Conservation (phyloP, 2,113 vertebrate genomes). For the Micronycteris hirsuta region DNA sequence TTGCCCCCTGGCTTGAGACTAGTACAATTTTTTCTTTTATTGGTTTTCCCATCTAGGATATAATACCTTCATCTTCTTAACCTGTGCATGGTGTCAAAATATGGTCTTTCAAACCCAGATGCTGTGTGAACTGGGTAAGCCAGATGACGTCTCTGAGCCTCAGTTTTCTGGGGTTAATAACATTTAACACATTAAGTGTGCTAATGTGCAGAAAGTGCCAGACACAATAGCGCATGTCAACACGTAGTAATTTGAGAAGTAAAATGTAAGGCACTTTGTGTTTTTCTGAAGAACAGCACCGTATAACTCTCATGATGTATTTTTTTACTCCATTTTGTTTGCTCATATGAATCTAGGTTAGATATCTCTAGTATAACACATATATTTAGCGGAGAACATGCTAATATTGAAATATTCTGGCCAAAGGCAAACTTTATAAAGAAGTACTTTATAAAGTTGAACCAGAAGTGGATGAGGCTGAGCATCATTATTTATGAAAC, state of each 20-base stretch:
- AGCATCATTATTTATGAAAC: neutral
- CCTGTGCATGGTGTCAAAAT: neutral
- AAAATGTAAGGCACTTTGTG: neutral
- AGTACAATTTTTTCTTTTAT: neutral
- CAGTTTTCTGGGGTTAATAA: neutral
- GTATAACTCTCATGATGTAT: neutral
- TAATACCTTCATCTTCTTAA: neutral
- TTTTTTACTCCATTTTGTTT: neutral
- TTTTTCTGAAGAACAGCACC: neutral
- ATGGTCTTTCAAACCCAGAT: neutral
- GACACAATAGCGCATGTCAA: neutral
- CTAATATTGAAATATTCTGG: neutral
- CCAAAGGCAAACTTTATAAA: neutral
- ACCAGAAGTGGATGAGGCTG: neutral
- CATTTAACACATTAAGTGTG: neutral
- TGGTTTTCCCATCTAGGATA: neutral
- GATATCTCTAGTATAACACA: neutral
- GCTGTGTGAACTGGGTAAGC: neutral
- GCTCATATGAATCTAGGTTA: neutral
- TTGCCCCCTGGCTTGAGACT: neutral
- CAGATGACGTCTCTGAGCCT: neutral
- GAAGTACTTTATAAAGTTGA: neutral
- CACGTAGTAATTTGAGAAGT: neutral
- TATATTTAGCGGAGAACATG: neutral
- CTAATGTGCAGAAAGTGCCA: neutral